Base-by-base conservation (phyloP, 2,113 vertebrate genomes). In the Tychaedon coryphoeus region DNA sequence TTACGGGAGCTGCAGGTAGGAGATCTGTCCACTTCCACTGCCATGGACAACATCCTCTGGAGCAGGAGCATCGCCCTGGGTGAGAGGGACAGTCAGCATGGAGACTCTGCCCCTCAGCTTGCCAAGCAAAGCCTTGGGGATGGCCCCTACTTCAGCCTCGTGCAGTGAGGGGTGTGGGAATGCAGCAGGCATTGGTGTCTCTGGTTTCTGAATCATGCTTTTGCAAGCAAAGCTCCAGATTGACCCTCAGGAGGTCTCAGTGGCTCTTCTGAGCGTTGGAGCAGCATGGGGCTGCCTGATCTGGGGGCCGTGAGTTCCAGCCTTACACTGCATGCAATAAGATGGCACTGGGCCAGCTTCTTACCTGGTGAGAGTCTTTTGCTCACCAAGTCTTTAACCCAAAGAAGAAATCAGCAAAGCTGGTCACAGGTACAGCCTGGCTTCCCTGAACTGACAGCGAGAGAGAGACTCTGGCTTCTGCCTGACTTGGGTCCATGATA, bases 31-130 rank as follows among this genome's bases (percentile, higher is more conserved):
- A 99, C 99, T 94, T 99, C 99, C 65, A 99, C 97, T 8, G 99
- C 98, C 8, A 99, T 96, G 81, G 98, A 97, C 88, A 99, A 92
- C 99, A 99, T 99, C 96, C 97, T 97, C 96, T 99, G 99, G 64
- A 99, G 98, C 92, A 98, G 97, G 33, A 97, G 97, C 77, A 98
- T 98, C 14, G 98, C 96, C 97, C 99, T 99, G 92, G 60, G 73
- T 26, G 67, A 88, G 89, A 93, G 80, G 87, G 45, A 67, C 26
- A 71, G 67, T 93, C 64, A 95, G 16, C 1, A 10, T 33, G 10
- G 51, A 61, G 10, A 70, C 20, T 5, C 26, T n/a, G 65, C 48
- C 8, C 23, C 40, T 62, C 1, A 2, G 38, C 31, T 54, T 77
- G 34, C 62, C 34, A 48, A 60, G 61, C 43, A 72, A 87, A 83